Percentiles rank a stretch among this genome's conserved stretches.
phyloP scores from a whole-genome alignment of 2,888 invertebrate species.

The Xestoiulus laeticollis region DNA sequence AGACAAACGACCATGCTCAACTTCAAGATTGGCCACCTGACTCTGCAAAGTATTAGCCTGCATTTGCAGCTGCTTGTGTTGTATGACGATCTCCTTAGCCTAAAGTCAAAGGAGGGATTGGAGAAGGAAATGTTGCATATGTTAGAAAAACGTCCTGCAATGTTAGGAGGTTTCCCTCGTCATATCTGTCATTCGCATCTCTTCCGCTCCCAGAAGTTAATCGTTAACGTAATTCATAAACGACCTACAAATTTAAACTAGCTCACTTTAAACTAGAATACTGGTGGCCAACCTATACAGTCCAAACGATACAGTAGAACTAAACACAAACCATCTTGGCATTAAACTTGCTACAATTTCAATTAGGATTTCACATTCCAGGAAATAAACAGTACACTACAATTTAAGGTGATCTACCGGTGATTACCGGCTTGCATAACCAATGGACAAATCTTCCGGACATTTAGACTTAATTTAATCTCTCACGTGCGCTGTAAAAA shows the following conservation, averaged over 20 bases:
- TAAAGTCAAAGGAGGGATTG: slow-evolving; percentile 44
- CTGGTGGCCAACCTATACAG: slow-evolving; percentile 39
- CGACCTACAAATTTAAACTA: not conserved
- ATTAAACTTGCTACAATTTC: not conserved
- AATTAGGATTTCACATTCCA: too few relatives aligned
- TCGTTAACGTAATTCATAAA: not conserved
- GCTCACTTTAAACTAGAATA: slow-evolving; percentile 14
- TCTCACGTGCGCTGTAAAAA: too few relatives aligned
- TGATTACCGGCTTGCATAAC: too few relatives aligned
- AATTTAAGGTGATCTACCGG: too few relatives aligned
- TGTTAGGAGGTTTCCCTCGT: not conserved
- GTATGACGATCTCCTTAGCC: slow-evolving; percentile 78
- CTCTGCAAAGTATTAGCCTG: slow-evolving; percentile 86
- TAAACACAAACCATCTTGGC: not conserved
- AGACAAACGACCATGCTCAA: slow-evolving; percentile 61
- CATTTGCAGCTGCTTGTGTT: slow-evolving; percentile 91
- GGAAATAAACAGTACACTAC: too few relatives aligned
- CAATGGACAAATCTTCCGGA: too few relatives aligned
- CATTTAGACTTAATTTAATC: too few relatives aligned
- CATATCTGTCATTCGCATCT: not conserved
- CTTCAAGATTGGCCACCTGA: slow-evolving; percentile 71
- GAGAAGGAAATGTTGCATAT: slow-evolving; percentile 15
- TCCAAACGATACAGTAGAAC: not conserved
- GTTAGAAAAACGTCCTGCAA: not conserved
- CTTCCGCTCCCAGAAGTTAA: not conserved